Evolutionary conservation across 2,113 vertebrate species (phyloP).

Genomic region (Microcebus tavaratra): DNA sequence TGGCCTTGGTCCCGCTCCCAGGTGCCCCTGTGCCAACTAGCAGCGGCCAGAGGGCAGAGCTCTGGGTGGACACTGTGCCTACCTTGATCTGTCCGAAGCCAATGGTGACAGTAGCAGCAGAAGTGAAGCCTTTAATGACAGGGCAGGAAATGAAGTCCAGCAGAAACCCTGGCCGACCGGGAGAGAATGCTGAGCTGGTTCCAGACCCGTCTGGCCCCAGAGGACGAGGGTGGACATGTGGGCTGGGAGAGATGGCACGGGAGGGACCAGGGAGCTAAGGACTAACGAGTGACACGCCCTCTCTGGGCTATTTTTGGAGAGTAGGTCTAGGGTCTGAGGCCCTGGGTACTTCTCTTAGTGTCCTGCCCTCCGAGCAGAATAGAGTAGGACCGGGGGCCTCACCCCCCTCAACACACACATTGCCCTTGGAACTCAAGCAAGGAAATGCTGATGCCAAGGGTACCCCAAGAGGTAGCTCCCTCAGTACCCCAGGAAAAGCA

Average conservation of each 20-base stretch:
- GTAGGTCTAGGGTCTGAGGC: neutral
- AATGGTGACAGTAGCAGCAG: conserved; percentile 94
- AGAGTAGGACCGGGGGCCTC: neutral
- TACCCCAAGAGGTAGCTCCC: neutral
- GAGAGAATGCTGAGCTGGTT: neutral
- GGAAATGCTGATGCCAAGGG: neutral
- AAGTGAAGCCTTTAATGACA: conserved; percentile 97
- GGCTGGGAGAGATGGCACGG: neutral
- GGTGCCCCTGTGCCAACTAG: neutral
- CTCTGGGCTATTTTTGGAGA: neutral
- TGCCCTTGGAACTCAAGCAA: neutral
- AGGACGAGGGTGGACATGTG: rapidly evolving
- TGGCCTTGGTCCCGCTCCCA: neutral
- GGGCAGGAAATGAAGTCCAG: conserved; percentile 96
- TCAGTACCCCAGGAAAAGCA: neutral
- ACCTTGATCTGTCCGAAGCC: conserved; percentile 97
- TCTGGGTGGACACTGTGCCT: rapidly evolving
- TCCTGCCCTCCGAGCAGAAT: neutral
- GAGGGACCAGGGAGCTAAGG: neutral
- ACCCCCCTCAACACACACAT: rapidly evolving
- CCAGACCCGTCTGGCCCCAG: neutral
- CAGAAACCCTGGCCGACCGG: conserved; percentile 89
- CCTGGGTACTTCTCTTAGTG: neutral
- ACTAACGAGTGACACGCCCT: rapidly evolving
- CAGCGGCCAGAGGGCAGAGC: neutral